These are phyloP conservation scores for Pelobates fuscus DNA, from an alignment of 2,113 vertebrate species.

Conservation along the genomic window DNA sequence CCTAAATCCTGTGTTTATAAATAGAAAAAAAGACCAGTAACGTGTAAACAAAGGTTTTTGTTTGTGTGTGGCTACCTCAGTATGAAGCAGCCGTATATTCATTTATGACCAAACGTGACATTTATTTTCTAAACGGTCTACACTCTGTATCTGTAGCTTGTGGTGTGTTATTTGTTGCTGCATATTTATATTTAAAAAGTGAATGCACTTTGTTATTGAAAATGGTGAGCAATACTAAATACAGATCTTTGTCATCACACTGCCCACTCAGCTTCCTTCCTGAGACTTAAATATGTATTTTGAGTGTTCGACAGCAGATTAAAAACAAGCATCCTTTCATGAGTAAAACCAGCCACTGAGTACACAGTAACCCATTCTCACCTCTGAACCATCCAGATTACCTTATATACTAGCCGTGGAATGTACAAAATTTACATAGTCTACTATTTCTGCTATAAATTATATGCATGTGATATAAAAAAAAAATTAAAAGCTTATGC, in stretches of 20 bases:
- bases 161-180: neutral
- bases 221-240: neutral
- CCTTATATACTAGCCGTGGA: conserved; percentile 6
- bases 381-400: conserved; percentile 1
- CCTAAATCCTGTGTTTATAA: too few relatives aligned
- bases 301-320: conserved; percentile 14
- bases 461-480: too few relatives aligned
- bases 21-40: too few relatives aligned
- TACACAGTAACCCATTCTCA: conserved; percentile 28
- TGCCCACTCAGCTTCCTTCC: conserved; percentile 42
- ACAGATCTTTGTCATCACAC: conserved; percentile 1
- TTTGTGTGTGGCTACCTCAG: neutral
- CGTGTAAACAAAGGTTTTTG: too few relatives aligned
- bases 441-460: too few relatives aligned
- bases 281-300: conserved; percentile 41
- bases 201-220: conserved; percentile 14
- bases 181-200: conserved; percentile 14
- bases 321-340: conserved; percentile 49
- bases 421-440: neutral
- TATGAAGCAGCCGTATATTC: neutral
- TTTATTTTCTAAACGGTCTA: neutral
- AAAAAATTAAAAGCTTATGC: too few relatives aligned
- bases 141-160: neutral
- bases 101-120: neutral
- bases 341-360: conserved; percentile 12